phyloP scores from a whole-genome alignment of 2,888 invertebrate species.

The Perdita meconis region DNA sequence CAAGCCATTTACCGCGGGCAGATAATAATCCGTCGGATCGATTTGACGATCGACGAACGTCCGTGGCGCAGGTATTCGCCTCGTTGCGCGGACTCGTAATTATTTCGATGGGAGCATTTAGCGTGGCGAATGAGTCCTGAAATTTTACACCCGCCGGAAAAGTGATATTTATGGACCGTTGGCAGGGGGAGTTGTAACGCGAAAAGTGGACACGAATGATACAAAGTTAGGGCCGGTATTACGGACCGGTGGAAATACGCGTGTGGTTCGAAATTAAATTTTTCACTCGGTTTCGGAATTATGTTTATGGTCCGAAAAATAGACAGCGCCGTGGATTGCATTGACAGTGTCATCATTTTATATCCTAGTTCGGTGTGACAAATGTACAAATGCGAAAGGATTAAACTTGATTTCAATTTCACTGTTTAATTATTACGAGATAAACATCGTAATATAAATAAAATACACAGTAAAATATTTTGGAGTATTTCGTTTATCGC shows the following conservation, averaged over 20 bases:
- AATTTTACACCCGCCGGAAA: conserved; percentile 14
- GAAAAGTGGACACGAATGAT: background rate
- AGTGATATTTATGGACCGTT: conserved; percentile 21
- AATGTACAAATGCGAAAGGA: too few species aligned
- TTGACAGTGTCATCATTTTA: too few species aligned
- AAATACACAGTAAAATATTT: too few species aligned
- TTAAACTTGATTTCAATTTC: too few species aligned
- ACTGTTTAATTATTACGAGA: too few species aligned
- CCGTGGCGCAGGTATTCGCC: conserved; percentile 16
- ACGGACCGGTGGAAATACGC: background rate
- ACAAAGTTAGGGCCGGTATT: background rate
- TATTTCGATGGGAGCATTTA: conserved; percentile 24
- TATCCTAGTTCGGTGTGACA: too few species aligned
- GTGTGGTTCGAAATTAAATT: background rate
- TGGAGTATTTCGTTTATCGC: too few species aligned
- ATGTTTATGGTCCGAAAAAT: too few species aligned
- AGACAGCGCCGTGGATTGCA: too few species aligned
- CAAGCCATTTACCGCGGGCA: conserved; percentile 50
- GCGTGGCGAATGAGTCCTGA: background rate
- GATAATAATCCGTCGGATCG: conserved; percentile 56
- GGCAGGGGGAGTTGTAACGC: background rate
- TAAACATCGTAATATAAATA: too few species aligned
- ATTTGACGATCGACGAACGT: conserved; percentile 48
- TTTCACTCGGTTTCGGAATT: background rate
- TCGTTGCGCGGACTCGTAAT: conserved; percentile 19